Base-by-base conservation (phyloP, 2,888 invertebrate genomes). In the Acleris cristana region DNA sequence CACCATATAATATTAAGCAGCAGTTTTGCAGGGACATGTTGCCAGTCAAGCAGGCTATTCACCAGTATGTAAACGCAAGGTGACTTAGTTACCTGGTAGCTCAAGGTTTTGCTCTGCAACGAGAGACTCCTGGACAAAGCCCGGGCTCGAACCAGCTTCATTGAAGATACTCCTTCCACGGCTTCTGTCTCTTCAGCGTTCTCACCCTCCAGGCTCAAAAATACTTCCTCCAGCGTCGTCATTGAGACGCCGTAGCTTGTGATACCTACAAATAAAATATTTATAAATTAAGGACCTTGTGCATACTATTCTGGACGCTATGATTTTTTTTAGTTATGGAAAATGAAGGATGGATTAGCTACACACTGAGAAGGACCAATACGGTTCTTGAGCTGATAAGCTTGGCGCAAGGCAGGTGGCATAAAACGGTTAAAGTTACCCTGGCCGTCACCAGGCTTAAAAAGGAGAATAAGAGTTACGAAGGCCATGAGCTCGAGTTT, bases 171-270 rank as follows among this genome's bases (percentile, higher is more conserved):
- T 71, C 96, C 96, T 73, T 96, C 96, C 73, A 96, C 95, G 0
- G 93, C 92, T 65, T 95, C 95, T 18, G 94, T 94, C 73, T 96
- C 96, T 74, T 96, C 95, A 34, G 95, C 95, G 63, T 92, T 92
- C 76, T 95, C 95, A 0, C 93, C 93, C 84, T 97, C 97, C 70
- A 97, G 84, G 77, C 97, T 97, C 2, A 97, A 86, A 82, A 97
- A 97, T 14, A 96, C 96, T 83, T 98, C 97, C 80, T 97, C 97
- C 40, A 98, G 83, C 0, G 97, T 97, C 10, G 97, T 97, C 97
- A 97, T 97, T 14, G 97, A 97, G 1, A 97, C 96, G 0, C 97
- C 97, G 80, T 97, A 97, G 80, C 96, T 97, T 72, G 95, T 95
- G 73, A 97, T 95, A 23, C 95, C 94, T 94, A 70, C 0, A 67